Conservation (phyloP, 2,113 vertebrate genomes). For the Paedocypris sp. region DNA sequence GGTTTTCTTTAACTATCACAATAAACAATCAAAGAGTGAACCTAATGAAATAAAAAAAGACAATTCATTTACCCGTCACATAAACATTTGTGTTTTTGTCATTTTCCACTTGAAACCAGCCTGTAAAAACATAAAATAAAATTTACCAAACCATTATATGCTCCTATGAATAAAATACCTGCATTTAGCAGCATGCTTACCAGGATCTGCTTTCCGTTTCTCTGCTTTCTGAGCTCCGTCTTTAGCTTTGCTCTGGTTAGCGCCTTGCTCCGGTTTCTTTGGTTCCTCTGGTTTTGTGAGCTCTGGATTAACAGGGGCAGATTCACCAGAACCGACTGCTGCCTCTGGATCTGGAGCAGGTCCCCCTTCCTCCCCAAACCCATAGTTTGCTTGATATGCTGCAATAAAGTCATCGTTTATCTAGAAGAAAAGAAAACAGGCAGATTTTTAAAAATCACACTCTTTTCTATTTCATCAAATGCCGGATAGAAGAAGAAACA, state of each 20-base stretch:
- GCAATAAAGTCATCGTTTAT: constrained; percentile 93
- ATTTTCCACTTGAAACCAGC: constrained; percentile 90
- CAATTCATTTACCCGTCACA: constrained; percentile 71
- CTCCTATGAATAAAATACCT: background rate
- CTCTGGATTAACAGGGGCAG: constrained; percentile 40
- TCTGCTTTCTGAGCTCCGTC: constrained; percentile 74
- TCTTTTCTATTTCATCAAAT: no score
- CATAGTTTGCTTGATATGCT: constrained; percentile 88
- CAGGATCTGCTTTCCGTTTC: constrained; percentile 81
- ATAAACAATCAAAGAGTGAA: background rate
- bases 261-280: constrained; percentile 36
- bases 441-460: background rate
- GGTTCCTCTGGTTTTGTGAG: constrained; percentile 39
- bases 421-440: constrained; percentile 50
- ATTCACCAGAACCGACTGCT: constrained; percentile 25
- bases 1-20: no score
- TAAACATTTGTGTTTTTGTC: constrained; percentile 92
- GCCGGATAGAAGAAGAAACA: no score
- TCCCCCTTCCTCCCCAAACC: constrained; percentile 66
- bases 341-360: constrained; percentile 48
- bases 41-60: background rate
- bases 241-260: constrained; percentile 30
- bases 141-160: background rate
- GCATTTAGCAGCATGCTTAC: constrained; percentile 38
- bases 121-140: constrained; percentile 47